phyloP scores from a whole-genome alignment of 2,113 vertebrate species.

The Sylvilagus bachmani region DNA sequence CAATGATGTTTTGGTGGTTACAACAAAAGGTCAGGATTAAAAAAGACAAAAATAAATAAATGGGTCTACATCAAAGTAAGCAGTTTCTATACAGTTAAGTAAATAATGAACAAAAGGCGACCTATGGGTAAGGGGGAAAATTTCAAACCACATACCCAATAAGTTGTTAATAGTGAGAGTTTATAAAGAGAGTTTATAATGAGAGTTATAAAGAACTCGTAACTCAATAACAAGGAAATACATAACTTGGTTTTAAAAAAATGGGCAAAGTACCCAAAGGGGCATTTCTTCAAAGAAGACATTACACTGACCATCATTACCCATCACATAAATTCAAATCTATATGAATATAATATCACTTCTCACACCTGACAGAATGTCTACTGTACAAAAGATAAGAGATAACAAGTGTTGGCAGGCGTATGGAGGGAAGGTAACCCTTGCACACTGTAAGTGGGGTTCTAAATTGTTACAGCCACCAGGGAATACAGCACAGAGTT shows the following conservation, averaged over 20 bases:
- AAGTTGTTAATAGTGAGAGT: background rate
- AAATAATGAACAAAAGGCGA: background rate
- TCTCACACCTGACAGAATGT: background rate
- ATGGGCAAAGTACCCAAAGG: background rate
- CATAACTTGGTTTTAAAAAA: background rate
- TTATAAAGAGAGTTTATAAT: background rate
- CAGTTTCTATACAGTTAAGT: background rate
- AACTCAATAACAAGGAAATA: background rate
- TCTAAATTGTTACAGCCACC: background rate
- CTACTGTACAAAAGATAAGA: background rate
- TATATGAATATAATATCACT: background rate
- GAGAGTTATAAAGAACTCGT: background rate
- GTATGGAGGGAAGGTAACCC: background rate
- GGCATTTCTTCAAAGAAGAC: background rate
- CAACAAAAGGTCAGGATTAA: background rate
- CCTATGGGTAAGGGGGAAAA: background rate
- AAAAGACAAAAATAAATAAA: background rate
- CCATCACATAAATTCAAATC: background rate
- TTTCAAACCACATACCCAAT: background rate
- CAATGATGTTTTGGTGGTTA: background rate
- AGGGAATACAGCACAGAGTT: background rate
- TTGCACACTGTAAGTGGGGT: background rate
- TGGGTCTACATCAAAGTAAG: background rate
- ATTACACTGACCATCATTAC: background rate
- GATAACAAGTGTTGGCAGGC: background rate